Base-by-base conservation (phyloP, 1,140 invertebrate genomes). In the Cotesia vestalis region DNA sequence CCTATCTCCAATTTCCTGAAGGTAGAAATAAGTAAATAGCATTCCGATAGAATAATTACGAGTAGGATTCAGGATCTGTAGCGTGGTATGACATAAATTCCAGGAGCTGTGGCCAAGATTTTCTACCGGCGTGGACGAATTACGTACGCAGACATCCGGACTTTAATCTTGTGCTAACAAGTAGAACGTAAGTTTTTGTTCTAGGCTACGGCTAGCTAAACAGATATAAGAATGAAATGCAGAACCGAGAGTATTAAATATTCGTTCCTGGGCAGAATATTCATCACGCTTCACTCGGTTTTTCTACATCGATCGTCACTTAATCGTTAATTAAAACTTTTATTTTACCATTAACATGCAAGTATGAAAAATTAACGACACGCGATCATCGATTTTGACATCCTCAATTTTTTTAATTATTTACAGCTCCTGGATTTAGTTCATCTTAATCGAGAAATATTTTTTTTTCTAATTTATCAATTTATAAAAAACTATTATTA, bases 121-220 rank as follows among this genome's bases (percentile, higher is more conserved):
- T 75, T 73, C 83, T 79, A 70, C 79, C 78, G 9, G 73, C 78
- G 38, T 83, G 82, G 82, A 83, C 77, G 74, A 83, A 78, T 82
- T 84, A 84, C 66, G 75, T 82, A 46, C 81, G 81, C 72, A 78
- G 81, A 75, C 79, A 78, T 79, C 84, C 84, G 66, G 83, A 84
- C 76, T 85, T 85, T 84, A 83, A 82, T 82, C 80, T 83, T 75
- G 79, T 85, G 72, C 83, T 85, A 78, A 84, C 78, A 71, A 75
- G 80, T 82, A 84, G 84, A 84, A 84, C 78, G 84, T 85, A 84
- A 85, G 84, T 85, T 78, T 66, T 5, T 36, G 27, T 20, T 34
- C 14, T 59, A 59, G 57, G 20, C 3, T 59, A 59, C 6, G 11
- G 12, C n/a, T 27, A 27, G 27, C 27, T 2, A 27, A 27, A 27